Evolutionary conservation across 2,797 vertebrate genomes (phyloP), one percentile per base, ranked within the genome.

Genomic region (Threskiornis aethiopicus): DNA sequence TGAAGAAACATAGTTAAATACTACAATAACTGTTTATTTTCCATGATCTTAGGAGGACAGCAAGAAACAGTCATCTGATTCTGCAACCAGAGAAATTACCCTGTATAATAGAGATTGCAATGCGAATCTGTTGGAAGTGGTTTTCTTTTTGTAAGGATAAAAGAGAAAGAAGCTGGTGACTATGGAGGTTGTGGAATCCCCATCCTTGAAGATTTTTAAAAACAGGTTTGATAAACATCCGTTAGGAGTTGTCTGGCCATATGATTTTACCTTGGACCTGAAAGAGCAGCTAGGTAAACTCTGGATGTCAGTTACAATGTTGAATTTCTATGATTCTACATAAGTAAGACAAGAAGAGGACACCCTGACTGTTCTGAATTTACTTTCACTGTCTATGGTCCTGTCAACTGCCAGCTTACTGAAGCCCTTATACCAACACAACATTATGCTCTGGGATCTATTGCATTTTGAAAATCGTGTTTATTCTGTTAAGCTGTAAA

Each of bases 401-500:
- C 67, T 75, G 58, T 57, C 33, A 80, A 29, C 24, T 66, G 73
- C 20, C 41, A 85, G 26, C 14, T 77, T 57, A 82, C 15, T 87
- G 33, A 78, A 71, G 12, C 15, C 8, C 16, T 81, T 73, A 20
- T 64, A 71, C 28, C 2, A 13, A 80, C 10, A 65, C 17, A 51
- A 61, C 16, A 41, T 51, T 83, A 61, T 46, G 19, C 17, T 82
- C 15, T 62, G 7, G 8, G 41, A 94, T 71, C 17, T 72, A 75
- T 33, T 47, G 42, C 26, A 49, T 22, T 84, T 73, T 65, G 18
- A 93, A 92, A 89, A 59, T 61, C 21, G 2, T 67, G 17, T 93
- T 94, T 95, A 19, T 78, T 91, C 67, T 62, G n/a, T 71, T 78
- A 52, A 57, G 44, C 10, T 41, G 21, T 16, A 83, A 25, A 39